A percentile compares a stretch with the other conserved stretches of the same genome.
These are phyloP conservation scores for Polymixis lichenea DNA, from an alignment of 2,888 invertebrate genomes.

Conservation along the genomic window DNA sequence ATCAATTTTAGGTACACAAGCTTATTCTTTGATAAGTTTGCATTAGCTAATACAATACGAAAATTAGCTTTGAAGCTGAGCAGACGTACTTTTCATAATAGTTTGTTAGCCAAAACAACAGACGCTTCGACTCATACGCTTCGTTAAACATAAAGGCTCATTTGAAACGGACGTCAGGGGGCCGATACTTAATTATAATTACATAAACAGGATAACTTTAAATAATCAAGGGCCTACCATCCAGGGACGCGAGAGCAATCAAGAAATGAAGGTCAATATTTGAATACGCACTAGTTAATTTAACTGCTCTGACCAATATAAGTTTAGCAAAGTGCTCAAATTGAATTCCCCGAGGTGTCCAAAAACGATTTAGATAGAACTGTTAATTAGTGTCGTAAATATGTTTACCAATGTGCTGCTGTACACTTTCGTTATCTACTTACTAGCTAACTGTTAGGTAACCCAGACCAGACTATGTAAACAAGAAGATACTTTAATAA, in stretches of 20 bases:
- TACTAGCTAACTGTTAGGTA: constrained; percentile 25
- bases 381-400: constrained; percentile 43
- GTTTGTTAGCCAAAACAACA: background rate
- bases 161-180: constrained; percentile 18
- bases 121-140: background rate
- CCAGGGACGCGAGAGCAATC: constrained; percentile 75
- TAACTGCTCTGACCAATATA: constrained; percentile 79
- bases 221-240: constrained; percentile 59
- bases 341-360: constrained; percentile 72
- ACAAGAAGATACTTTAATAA: background rate
- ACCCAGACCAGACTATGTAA: constrained; percentile 13
- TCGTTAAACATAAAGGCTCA: constrained; percentile 18
- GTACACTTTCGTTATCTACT: background rate
- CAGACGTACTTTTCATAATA: background rate
- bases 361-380: constrained; percentile 56
- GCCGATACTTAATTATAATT: constrained; percentile 49
- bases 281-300: constrained; percentile 70
- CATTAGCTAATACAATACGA: background rate
- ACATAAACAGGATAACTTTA: constrained; percentile 43
- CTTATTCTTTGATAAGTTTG: background rate
- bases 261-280: constrained; percentile 76
- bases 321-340: constrained; percentile 73
- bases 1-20: too few relatives aligned
- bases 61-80: background rate
- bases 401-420: constrained; percentile 35